Evolutionary conservation across 2,113 vertebrate species (phyloP).

Genomic region (Urocynchramus pylzowi): DNA sequence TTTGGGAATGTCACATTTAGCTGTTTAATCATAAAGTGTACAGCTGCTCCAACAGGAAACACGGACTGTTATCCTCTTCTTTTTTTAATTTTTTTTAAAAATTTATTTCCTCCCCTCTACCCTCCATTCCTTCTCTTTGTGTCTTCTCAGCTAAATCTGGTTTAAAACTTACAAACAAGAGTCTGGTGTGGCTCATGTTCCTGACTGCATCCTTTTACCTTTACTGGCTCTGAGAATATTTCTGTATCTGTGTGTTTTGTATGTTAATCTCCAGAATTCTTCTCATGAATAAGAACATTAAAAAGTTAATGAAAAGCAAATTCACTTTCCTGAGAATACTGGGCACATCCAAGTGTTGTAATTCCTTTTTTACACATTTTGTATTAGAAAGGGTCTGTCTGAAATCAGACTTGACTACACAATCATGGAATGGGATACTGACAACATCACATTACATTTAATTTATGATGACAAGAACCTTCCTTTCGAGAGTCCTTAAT

Average conservation of each 20-base stretch:
- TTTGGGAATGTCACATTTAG: background rate
- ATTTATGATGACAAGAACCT: background rate
- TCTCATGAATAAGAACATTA: background rate
- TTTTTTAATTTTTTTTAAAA: fast-evolving
- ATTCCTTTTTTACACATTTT: background rate
- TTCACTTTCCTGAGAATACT: background rate
- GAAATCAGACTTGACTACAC: background rate
- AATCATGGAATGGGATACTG: background rate
- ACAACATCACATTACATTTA: background rate
- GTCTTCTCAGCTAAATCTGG: background rate
- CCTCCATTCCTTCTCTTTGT: background rate
- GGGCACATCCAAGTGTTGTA: background rate
- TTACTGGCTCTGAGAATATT: background rate
- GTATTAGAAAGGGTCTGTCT: background rate
- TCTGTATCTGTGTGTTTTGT: background rate
- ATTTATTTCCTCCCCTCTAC: fast-evolving
- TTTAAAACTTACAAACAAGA: background rate
- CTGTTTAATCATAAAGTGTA: background rate
- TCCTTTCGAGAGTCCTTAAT: background rate
- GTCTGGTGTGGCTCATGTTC: background rate
- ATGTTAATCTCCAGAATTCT: background rate
- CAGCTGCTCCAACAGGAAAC: background rate
- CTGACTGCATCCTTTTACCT: background rate
- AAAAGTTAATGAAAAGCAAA: background rate
- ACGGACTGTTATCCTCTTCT: background rate